Evolutionary conservation across 2,113 vertebrate species (phyloP), one percentile per base, ranked within the genome.

Genomic region (Gopherus evgoodei): DNA sequence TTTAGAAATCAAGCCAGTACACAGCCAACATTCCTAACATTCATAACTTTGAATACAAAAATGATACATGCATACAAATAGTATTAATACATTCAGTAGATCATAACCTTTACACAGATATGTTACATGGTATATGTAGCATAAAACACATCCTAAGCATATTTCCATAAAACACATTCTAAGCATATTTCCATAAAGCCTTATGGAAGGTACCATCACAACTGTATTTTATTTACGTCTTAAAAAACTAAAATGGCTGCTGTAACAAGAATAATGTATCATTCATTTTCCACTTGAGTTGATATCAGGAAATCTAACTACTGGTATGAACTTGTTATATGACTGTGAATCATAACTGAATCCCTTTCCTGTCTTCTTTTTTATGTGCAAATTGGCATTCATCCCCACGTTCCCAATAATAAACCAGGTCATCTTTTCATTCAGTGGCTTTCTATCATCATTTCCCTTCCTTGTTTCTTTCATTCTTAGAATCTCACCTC

Each of bases 211-310:
- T 49, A 49, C 47, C 47, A 49, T 49, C 47, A 49, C 47, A 49
- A 49, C 47, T 49, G 27, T 87, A 56, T 80, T 96, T 97, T 96
- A 95, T 94, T 76, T 27, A 96, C 76, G 90, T 94, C 42, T 94
- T 59, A 14, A 59, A 95, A 95, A 95, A 87, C 54, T 38, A 87
- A 85, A 95, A 91, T 87, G 56, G 81, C 84, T 95, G 56, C 59
- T 80, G 56, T 91, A 94, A 94, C 84, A 88, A 69, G 89, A 88
- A 35, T 84, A 86, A 88, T 80, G 87, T 3, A 93, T 21, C 35
- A 90, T 56, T 88, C 1, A 72, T 91, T 90, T 96, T 91, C 78
- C 52, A 24, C 0, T 0, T 42, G 29, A 54, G 88, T 94, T 96
- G 83, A 89, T 93, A 95, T 94, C 90, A 22, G 53, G 38, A 93